Evolutionary conservation across 2,113 vertebrate species (phyloP).

Genomic region (Axis porcinus): DNA sequence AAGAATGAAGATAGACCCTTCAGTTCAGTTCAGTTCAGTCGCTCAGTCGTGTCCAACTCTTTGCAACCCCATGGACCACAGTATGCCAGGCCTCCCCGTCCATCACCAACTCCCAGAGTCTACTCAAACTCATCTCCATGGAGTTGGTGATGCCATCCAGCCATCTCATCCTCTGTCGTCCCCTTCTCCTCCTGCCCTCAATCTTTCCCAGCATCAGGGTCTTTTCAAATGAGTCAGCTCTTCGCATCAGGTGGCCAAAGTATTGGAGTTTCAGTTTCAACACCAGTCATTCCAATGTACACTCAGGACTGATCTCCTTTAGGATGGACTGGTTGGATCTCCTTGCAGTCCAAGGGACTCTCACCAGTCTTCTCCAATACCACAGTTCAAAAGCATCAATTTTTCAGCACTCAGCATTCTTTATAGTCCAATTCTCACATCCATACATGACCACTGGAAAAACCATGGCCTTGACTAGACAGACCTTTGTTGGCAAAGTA

Average conservation of each 20-base stretch:
- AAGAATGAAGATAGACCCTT: neutral
- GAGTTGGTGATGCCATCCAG: neutral
- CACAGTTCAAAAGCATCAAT: neutral
- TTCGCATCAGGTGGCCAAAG: fast-evolving
- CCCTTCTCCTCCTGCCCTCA: neutral
- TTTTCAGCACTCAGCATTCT: fast-evolving
- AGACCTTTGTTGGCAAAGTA: neutral
- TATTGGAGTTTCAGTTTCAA: neutral
- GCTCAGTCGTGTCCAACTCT: fast-evolving
- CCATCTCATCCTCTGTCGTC: neutral
- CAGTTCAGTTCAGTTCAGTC: neutral
- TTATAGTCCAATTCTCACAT: neutral
- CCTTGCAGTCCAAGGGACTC: neutral
- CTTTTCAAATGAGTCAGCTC: neutral
- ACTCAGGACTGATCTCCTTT: neutral
- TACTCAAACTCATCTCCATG: neutral
- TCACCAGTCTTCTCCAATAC: neutral
- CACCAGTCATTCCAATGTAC: neutral
- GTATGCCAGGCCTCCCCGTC: neutral
- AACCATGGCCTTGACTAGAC: neutral
- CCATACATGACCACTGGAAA: neutral
- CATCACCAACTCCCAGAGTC: neutral
- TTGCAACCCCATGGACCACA: fast-evolving
- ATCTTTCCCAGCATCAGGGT: neutral
- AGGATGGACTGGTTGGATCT: neutral